Conservation (phyloP, 1,140 invertebrate genomes). For the Drosophila parvula region DNA sequence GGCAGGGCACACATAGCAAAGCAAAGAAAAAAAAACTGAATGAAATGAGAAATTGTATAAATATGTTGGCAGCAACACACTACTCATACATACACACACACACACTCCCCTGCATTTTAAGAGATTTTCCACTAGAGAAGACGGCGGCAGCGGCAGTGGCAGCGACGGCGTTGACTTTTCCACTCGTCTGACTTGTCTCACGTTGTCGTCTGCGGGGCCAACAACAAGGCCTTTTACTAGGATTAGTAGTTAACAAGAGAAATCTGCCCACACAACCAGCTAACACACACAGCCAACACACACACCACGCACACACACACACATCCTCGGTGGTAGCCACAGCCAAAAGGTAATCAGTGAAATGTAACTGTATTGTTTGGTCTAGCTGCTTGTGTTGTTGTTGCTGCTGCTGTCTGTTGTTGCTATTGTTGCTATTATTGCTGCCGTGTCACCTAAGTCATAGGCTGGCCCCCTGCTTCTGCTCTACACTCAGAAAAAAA, state of each 20-base stretch:
- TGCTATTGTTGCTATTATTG: conserved; percentile 34
- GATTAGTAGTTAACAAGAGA: conserved; percentile 82
- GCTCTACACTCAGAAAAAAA: neutral
- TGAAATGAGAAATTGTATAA: conserved; percentile 81
- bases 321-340: conserved; percentile 28
- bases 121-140: conserved; percentile 75
- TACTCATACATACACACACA: conserved; percentile 31
- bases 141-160: conserved; percentile 8
- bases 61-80: conserved; percentile 72
- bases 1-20: neutral
- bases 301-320: conserved; percentile 23
- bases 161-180: conserved; percentile 69
- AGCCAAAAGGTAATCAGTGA: conserved; percentile 82
- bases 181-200: conserved; percentile 65
- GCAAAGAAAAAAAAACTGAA: conserved; percentile 51
- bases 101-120: conserved; percentile 64
- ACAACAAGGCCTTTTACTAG: conserved; percentile 79
- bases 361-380: conserved; percentile 82
- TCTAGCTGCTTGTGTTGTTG: conserved; percentile 34
- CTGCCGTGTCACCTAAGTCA: conserved; percentile 65
- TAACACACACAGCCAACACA: conserved; percentile 23
- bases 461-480: conserved; percentile 33
- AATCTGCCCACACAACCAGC: conserved; percentile 70
- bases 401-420: conserved; percentile 9
- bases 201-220: conserved; percentile 60